Evolutionary conservation across 2,888 invertebrate genomes (phyloP), one percentile per base, ranked within the genome.

Genomic region (Coremacera marginata): DNA sequence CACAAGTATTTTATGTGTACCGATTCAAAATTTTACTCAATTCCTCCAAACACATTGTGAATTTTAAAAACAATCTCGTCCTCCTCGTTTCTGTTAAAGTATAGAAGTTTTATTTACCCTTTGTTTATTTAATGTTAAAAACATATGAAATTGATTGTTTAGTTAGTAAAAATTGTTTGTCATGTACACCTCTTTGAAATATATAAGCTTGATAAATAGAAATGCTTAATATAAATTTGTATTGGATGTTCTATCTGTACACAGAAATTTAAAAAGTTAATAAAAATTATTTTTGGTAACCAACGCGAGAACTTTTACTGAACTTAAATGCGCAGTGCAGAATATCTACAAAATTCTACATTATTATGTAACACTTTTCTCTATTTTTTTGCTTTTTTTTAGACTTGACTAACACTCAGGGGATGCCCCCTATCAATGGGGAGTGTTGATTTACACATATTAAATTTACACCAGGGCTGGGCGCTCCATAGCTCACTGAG

Each of bases 201-300:
- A 74, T 22, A 34, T 74, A 65, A 51, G 63, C 73, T 73, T 73
- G 63, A 51, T 73, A 63, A 73, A 52, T 71, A 60, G 60, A 37
- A 70, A 76, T 76, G 57, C 67, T 70, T 62, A 70, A 74, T 55
- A 60, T 52, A 74, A 67, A 76, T 75, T 70, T 77, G 72, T 76
- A 72, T 65, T 77, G 70, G 77, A 76, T 79, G 75, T 76, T 70
- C 44, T 71, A 70, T 57, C 70, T 77, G 78, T 78, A 67, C 60
- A 72, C 68, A 73, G 79, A 84, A 83, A 81, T 83, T 84, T 86
- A 34, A 60, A 74, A 74, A 65, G 67, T 74, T 74, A 74, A 74
- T 86, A 84, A 85, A 44, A 86, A 86, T 83, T 87, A 87, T 87
- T 87, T 87, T 87, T 87, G 87, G 88, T 87, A 87, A 87, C 79